These are phyloP conservation scores for Smithornis capensis DNA, from an alignment of 2,113 vertebrate species.

Conservation along the genomic window DNA sequence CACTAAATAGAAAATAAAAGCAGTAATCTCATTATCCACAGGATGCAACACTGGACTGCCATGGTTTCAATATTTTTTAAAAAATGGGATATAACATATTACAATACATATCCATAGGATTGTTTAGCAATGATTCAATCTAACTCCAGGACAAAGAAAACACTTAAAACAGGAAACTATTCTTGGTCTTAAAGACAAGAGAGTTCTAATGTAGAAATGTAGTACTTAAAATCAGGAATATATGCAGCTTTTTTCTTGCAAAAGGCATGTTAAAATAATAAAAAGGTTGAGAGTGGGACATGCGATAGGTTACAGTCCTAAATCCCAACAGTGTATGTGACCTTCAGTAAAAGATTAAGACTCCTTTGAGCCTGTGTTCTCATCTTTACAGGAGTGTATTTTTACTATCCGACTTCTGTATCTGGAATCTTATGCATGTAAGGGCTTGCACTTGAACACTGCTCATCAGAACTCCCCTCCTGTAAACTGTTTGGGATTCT, in stretches of 20 bases:
- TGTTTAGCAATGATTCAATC: neutral
- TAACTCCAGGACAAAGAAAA: neutral
- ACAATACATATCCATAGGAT: neutral
- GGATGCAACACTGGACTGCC: neutral
- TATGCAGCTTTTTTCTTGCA: neutral
- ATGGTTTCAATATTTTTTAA: neutral
- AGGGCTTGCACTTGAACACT: neutral
- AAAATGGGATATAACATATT: neutral
- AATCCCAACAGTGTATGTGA: neutral
- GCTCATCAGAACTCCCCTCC: neutral
- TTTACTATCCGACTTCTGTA: neutral
- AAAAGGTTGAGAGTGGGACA: neutral
- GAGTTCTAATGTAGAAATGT: neutral
- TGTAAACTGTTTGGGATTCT: neutral
- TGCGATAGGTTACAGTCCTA: neutral
- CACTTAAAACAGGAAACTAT: neutral
- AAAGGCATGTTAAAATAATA: neutral
- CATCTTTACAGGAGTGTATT: neutral
- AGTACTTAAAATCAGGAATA: neutral
- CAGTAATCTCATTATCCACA: neutral
- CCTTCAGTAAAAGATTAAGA: conserved; percentile 1
- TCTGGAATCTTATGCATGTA: neutral
- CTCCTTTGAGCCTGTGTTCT: neutral
- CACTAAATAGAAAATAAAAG: neutral
- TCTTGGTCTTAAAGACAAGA: neutral